These are phyloP conservation scores for Agrenia bidenticulata DNA, from an alignment of 2,888 invertebrate species.

Conservation along the genomic window DNA sequence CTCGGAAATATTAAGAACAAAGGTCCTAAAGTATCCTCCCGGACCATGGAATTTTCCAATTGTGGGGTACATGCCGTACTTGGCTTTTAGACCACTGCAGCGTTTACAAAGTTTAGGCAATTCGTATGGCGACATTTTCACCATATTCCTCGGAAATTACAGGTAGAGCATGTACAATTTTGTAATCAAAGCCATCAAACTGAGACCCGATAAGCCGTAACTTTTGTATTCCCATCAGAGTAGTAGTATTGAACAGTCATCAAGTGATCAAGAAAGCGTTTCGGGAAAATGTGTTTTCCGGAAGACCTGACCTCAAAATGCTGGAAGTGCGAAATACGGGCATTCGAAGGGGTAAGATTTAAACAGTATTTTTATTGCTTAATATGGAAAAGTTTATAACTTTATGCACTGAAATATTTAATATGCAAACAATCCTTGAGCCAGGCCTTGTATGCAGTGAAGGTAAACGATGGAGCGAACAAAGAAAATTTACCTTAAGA, in stretches of 20 bases:
- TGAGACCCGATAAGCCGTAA: not conserved
- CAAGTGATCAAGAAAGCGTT: conserved; percentile 47
- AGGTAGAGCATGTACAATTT: no score
- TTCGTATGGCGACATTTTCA: conserved; percentile 45
- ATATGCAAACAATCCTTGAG: not conserved
- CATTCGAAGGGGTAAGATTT: conserved; percentile 41
- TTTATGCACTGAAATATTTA: no score
- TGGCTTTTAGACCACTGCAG: conserved; percentile 44
- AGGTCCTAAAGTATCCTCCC: conserved; percentile 36
- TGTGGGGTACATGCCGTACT: conserved; percentile 51
- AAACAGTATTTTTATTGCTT: not conserved
- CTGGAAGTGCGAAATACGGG: conserved; percentile 50
- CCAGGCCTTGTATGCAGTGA: conserved; percentile 52
- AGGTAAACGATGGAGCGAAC: conserved; percentile 49
- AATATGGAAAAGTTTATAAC: not conserved
- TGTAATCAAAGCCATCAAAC: conserved; percentile 6
- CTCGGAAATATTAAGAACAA: not conserved
- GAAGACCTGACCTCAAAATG: conserved; percentile 51
- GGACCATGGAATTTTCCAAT: conserved; percentile 50
- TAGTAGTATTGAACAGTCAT: conserved; percentile 49
- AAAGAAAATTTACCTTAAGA: conserved; percentile 49
- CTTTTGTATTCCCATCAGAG: no score
- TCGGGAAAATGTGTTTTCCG: conserved; percentile 48
- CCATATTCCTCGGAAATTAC: conserved; percentile 49
- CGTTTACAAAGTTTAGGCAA: conserved; percentile 35